A percentile compares a stretch with the other conserved stretches of the same genome.
phyloP scores from a whole-genome alignment of 2,113 vertebrate species.

The Macrotus californicus region DNA sequence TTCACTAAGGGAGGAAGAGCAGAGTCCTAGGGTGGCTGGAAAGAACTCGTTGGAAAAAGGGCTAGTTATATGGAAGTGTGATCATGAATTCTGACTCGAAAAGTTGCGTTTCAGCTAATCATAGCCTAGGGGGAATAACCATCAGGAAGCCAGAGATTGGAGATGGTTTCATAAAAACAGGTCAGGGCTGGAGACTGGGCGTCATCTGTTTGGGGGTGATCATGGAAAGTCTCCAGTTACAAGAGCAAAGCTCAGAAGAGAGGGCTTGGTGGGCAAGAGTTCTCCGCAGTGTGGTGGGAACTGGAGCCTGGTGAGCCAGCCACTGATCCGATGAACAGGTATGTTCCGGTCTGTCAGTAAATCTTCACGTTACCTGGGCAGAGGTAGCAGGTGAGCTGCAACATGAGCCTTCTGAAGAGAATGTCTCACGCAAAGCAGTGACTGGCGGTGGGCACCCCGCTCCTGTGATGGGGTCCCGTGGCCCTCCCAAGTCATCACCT shows the following conservation, averaged over 20 bases:
- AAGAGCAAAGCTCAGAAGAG: not conserved
- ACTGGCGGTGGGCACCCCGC: not conserved
- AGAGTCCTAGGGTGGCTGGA: not conserved
- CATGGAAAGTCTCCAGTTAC: not conserved
- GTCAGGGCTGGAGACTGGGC: not conserved
- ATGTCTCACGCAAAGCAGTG: not conserved
- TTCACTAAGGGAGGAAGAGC: not conserved
- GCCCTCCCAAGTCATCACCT: not conserved
- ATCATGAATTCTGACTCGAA: not conserved
- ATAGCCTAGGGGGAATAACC: not conserved
- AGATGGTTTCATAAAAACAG: not conserved
- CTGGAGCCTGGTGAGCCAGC: not conserved
- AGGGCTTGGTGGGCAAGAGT: not conserved
- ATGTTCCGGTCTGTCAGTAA: not conserved
- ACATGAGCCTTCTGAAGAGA: not conserved
- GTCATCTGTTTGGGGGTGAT: not conserved
- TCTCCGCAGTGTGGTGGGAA: not conserved
- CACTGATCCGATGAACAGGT: not conserved
- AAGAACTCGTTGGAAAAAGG: not conserved
- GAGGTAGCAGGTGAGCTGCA: not conserved
- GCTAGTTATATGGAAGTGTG: not conserved
- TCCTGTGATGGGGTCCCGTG: not conserved
- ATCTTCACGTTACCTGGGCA: not conserved
- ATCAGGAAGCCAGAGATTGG: not conserved
- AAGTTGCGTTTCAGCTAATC: not conserved